Evolutionary conservation across 2,888 invertebrate species (phyloP).

Genomic region (Tetranychus truncatus): DNA sequence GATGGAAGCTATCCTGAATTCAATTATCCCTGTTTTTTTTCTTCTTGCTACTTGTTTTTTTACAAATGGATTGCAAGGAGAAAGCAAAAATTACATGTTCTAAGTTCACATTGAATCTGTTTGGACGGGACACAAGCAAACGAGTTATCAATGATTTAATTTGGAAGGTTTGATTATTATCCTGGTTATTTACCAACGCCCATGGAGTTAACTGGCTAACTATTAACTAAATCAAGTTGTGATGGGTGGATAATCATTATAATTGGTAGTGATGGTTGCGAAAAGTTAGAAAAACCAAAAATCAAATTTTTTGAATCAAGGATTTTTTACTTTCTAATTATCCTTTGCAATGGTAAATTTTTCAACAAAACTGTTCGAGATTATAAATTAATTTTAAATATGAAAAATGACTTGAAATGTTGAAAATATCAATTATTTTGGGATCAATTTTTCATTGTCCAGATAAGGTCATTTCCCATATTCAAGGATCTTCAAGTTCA

Average conservation of each 20-base stretch:
- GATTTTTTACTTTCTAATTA: neutral
- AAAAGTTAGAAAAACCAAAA: no score
- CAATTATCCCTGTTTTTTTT: no score
- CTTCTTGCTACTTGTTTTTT: no score
- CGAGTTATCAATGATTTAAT: neutral
- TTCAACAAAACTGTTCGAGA: neutral
- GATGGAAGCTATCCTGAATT: no score
- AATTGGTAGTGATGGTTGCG: neutral
- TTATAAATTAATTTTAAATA: neutral
- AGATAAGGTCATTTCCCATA: no score
- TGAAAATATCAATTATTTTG: no score
- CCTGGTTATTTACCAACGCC: neutral
- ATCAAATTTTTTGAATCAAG: neutral
- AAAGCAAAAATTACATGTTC: no score
- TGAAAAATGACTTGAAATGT: no score
- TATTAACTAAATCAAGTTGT: neutral
- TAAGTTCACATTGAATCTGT: neutral
- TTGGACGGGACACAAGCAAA: neutral
- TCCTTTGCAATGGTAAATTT: neutral
- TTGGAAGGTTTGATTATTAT: neutral
- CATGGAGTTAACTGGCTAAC: neutral
- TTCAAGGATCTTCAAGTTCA: no score
- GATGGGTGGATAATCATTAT: neutral
- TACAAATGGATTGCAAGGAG: no score
- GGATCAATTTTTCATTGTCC: no score